phyloP scores from a whole-genome alignment of 2,113 vertebrate species.

The Enhydra lutris region DNA sequence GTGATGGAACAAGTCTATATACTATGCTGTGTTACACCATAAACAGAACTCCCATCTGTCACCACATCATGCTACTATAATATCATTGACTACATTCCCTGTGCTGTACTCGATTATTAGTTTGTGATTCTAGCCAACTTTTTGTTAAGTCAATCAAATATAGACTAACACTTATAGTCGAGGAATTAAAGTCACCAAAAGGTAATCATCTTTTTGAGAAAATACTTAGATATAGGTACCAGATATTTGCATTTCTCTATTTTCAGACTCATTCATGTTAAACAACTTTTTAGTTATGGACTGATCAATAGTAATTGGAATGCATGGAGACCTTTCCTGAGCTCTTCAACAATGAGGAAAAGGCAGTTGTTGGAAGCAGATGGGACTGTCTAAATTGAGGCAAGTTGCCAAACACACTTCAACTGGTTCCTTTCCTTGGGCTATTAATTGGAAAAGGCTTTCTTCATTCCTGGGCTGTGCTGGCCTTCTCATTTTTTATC shows the following conservation, averaged over 20 bases:
- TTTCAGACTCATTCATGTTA: neutral
- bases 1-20: neutral
- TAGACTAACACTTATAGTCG: neutral
- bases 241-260: neutral
- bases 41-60: neutral
- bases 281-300: neutral
- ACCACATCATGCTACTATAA: neutral
- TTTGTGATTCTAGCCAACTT: neutral
- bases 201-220: neutral
- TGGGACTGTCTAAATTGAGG: neutral
- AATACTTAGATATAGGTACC: neutral
- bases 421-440: neutral
- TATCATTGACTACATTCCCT: neutral
- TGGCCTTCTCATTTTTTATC: neutral
- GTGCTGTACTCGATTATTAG: neutral
- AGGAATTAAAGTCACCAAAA: constrained; percentile 1
- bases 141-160: neutral
- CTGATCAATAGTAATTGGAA: neutral
- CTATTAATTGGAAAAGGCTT: neutral
- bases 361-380: neutral
- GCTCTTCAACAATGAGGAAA: neutral
- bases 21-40: neutral
- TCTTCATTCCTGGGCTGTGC: neutral
- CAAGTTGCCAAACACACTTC: neutral
- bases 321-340: neutral